These are phyloP conservation scores for Graphium colonna DNA, from an alignment of 2,888 invertebrate species.

Conservation along the genomic window DNA sequence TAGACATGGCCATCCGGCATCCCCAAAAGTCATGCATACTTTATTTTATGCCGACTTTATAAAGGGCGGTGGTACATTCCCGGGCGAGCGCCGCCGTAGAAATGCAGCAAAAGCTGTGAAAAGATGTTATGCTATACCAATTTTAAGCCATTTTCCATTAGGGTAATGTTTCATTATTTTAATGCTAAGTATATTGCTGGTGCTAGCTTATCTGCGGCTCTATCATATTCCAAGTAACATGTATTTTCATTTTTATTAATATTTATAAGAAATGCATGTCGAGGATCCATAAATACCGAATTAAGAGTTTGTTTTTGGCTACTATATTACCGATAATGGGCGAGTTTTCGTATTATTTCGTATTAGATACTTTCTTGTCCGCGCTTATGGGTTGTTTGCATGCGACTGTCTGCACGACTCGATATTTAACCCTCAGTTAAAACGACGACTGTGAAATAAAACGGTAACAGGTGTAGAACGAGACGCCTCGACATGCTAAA, in stretches of 20 bases:
- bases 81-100: too few relatives aligned
- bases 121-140: too few relatives aligned
- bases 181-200: not conserved
- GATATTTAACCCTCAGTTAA: constrained; percentile 27
- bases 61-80: too few relatives aligned
- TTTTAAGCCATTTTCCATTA: too few relatives aligned
- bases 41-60: too few relatives aligned
- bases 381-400: constrained; percentile 70
- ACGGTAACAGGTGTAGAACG: constrained; percentile 20
- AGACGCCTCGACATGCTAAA: constrained; percentile 20
- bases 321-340: constrained; percentile 62
- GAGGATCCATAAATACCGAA: constrained; percentile 15
- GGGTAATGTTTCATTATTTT: not conserved
- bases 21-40: too few relatives aligned
- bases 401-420: constrained; percentile 48
- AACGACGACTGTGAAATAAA: constrained; percentile 23
- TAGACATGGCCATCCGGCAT: too few relatives aligned
- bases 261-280: constrained; percentile 15
- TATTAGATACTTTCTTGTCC: constrained; percentile 53
- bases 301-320: constrained; percentile 46
- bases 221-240: not conserved
- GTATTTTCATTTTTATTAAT: constrained; percentile 7
- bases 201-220: constrained; percentile 4
- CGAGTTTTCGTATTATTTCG: constrained; percentile 70
- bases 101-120: too few relatives aligned